Evolutionary conservation across 2,797 vertebrate genomes (phyloP), one percentile per base, ranked within the genome.

Genomic region (Enoplosus armatus): DNA sequence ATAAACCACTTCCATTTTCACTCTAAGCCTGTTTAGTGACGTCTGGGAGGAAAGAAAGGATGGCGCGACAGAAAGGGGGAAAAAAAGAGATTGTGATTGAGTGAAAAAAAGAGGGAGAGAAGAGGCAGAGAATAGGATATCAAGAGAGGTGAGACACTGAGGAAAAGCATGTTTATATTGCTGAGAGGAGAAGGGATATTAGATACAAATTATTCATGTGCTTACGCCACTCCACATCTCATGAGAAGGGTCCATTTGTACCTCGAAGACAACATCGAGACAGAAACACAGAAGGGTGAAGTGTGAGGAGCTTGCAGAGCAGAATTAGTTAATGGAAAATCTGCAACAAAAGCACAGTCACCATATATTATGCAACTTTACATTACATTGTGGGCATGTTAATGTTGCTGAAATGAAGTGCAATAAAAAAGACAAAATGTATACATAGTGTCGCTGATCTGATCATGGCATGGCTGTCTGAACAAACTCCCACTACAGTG

Each of bases 131-230:
- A 72, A 79, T 14, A 26, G 5, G 16, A 62, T 73, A 72, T 83
- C 61, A 79, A 66, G 53, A 68, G 86, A 87, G 91, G 85, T 81
- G 75, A 89, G 79, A 86, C 64, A 60, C 80, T 22, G 77, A 86
- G 55, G 78, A 66, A 67, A 83, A 67, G 65, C 64, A 51, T 90
- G 89, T 93, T 92, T 90, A 82, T 88, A 80, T 88, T 77, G 89
- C 87, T 85, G 87, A 85, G 79, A 90, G 90, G 83, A 86, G 79
- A 83, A 37, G 62, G 77, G 89, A 90, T 92, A 92, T 91, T 89
- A 93, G 79, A 87, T 83, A 92, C 83, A 93, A 93, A 93, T 93
- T 93, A 93, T 93, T 93, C 85, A 92, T 93, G 90, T 6, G 85
- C 83, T 86, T 80, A 82, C 68, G 77, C 85, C 77, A 50, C 68